Evolutionary conservation across 2,888 invertebrate species (phyloP), one percentile per base, ranked within the genome.

Genomic region (Nephrotoma appendiculata): DNA sequence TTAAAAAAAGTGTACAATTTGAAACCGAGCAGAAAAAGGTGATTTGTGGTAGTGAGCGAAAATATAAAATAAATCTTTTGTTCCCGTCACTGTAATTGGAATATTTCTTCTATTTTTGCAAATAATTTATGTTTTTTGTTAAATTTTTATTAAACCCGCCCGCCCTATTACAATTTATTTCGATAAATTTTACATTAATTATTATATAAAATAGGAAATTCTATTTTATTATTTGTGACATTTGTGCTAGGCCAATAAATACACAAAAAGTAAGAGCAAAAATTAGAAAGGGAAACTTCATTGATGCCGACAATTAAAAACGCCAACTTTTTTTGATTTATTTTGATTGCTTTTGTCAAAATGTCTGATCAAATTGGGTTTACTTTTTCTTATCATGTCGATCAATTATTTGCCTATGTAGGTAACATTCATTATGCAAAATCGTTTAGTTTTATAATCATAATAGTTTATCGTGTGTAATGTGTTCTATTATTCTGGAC

Each of bases 281-380:
- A 84, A 84, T 84, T 42, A 43, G 43, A 84, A 84, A 84, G 43
- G 84, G 84, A 84, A 84, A 84, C 41, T 42, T 84, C 15, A 84
- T 84, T 84, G 84, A 84, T 84, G 84, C 84, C 84, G 84, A 84
- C 84, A 84, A 43, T 84, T 84, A 84, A 84, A 84, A 84, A 84
- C 84, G 84, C 84, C 84, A 84, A 84, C n/a, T 42, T 84, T 43
- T 42, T 84, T 84, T 84, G 15, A 42, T 84, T 84, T 84, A 42
- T 84, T 84, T 84, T 84, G 42, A 84, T 84, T 84, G 84, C 42
- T 42, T 42, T 42, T 42, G 43, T 42, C 41, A 84, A 84, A 42
- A 84, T 84, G 84, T 84, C 84, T 43, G 84, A 84, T 84, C 84
- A 84, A 84, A 84, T 42, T 31, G 31, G 31, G 31, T 71, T 6